A percentile compares a stretch with the other conserved stretches of the same genome.
Evolutionary conservation across 2,888 invertebrate genomes (phyloP).

Genomic region (Polydrusus pterygomalis): DNA sequence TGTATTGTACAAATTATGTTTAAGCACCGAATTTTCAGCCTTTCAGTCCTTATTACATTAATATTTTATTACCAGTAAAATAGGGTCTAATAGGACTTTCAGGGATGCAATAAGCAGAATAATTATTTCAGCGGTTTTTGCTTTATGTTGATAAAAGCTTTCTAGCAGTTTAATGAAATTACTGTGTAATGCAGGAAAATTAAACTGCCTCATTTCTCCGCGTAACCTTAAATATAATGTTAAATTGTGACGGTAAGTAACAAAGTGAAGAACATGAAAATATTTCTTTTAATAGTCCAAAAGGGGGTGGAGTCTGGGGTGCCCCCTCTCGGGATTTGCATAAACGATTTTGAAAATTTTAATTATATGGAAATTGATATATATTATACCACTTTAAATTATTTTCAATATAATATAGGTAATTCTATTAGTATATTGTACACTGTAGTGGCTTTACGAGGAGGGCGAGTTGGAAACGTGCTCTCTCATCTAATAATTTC

Average conservation of each 20-base stretch:
- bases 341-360: no score
- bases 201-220: constrained; percentile 1
- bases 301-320: no score
- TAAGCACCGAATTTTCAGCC: constrained; percentile 20
- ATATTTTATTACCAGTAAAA: constrained; percentile 22
- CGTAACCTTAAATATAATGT: not conserved
- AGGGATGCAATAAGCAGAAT: constrained; percentile 1
- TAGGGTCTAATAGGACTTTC: constrained; percentile 3
- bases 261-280: no score
- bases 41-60: constrained; percentile 20
- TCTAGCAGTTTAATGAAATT: constrained; percentile 14
- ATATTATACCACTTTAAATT: no score
- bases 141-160: constrained; percentile 24
- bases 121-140: constrained; percentile 25
- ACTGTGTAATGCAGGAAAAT: constrained; percentile 6
- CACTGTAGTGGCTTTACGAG: no score
- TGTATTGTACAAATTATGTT: constrained; percentile 24
- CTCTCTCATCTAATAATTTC: no score
- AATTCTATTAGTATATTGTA: no score
- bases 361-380: no score
- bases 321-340: no score
- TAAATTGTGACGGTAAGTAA: not conserved
- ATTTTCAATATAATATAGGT: no score
- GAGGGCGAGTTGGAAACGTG: no score
- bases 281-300: no score